These are phyloP conservation scores for Varroa destructor DNA, from an alignment of 1,140 invertebrate genomes.

Conservation along the genomic window DNA sequence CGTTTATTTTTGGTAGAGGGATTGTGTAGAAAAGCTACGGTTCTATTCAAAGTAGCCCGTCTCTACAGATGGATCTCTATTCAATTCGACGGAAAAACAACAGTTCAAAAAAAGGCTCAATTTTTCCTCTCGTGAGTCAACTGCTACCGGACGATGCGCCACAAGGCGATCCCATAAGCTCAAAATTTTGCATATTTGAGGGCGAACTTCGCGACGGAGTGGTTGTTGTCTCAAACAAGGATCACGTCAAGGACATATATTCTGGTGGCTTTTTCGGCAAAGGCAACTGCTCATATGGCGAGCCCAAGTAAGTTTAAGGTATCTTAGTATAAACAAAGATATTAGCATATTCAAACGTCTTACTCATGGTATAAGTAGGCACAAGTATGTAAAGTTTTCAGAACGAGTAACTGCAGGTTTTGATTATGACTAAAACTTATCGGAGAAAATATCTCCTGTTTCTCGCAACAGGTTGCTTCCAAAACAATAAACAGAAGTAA, in stretches of 20 bases:
- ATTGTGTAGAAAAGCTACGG: too few relatives aligned
- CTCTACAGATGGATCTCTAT: constrained; percentile 13
- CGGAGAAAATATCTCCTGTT: too few relatives aligned
- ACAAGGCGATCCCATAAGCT: background rate
- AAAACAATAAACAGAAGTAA: too few relatives aligned
- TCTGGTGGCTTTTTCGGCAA: constrained; percentile 18
- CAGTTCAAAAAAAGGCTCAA: constrained; percentile 6
- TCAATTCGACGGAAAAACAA: constrained; percentile 24
- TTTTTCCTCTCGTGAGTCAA: constrained; percentile 13
- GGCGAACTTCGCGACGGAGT: background rate
- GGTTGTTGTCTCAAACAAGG: constrained; percentile 14
- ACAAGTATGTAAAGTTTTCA: too few relatives aligned
- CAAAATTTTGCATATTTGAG: constrained; percentile 19
- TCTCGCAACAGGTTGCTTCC: too few relatives aligned
- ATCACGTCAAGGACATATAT: constrained; percentile 19
- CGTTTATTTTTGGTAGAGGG: too few relatives aligned
- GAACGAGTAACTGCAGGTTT: too few relatives aligned
- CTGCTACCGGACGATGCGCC: background rate
- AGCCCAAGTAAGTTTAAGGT: background rate
- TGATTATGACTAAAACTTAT: too few relatives aligned
- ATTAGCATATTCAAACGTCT: too few relatives aligned
- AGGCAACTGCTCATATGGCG: constrained; percentile 4
- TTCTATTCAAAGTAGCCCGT: background rate
- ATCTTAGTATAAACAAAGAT: too few relatives aligned
- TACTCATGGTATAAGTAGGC: too few relatives aligned